These are phyloP conservation scores for Trididemnum clinides DNA, from an alignment of 23 tunicate genomes.

Conservation along the genomic window DNA sequence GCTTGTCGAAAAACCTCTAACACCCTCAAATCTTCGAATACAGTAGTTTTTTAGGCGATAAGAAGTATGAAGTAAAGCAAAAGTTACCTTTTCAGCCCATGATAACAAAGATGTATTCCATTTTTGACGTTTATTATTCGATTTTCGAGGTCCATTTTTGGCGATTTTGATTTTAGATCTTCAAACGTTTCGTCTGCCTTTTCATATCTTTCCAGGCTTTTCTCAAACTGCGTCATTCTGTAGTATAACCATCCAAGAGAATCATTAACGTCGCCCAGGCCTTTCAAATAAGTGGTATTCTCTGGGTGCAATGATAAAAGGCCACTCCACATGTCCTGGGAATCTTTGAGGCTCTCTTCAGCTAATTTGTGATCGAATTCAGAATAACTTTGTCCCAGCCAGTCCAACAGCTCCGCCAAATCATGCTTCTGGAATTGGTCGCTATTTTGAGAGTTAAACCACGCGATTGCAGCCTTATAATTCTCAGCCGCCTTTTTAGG, in stretches of 20 bases:
- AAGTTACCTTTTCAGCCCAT: background rate
- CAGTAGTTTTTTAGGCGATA: no score
- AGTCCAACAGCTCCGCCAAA: background rate
- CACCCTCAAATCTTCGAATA: no score
- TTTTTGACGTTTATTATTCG: background rate
- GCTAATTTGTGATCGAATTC: background rate
- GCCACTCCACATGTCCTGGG: background rate
- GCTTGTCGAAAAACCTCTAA: no score
- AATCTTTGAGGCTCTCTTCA: background rate
- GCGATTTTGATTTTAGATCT: background rate
- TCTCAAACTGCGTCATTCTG: background rate
- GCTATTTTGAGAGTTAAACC: background rate
- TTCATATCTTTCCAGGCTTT: background rate
- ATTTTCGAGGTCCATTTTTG: background rate
- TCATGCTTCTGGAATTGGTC: background rate
- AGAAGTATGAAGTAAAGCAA: background rate
- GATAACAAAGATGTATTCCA: background rate
- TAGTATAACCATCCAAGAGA: background rate
- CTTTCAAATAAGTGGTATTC: background rate
- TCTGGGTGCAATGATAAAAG: background rate
- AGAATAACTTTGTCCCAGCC: background rate
- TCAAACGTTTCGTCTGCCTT: background rate
- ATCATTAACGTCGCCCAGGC: background rate
- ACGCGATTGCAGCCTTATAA: background rate
- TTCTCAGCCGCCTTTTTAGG: background rate